Evolutionary conservation across 2,888 invertebrate species (phyloP).

Genomic region (Sinelater perroti): DNA sequence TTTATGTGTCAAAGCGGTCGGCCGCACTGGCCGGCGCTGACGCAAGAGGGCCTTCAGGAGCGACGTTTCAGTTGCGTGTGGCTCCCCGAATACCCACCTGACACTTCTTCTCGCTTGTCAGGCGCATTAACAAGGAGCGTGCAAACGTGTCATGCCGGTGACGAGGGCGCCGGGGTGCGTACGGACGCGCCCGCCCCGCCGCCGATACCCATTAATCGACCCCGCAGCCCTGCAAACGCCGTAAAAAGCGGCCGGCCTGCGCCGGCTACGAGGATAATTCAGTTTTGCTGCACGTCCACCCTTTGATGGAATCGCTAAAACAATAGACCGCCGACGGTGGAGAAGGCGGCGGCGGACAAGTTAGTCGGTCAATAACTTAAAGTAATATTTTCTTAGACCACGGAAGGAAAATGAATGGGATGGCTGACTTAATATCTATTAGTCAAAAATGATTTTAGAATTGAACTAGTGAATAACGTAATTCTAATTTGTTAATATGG

Average conservation of each 20-base stretch:
- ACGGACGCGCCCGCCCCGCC: slow-evolving; percentile 3
- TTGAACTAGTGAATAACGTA: too few relatives aligned
- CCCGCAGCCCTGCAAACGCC: slow-evolving; percentile 32
- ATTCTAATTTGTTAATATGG: too few relatives aligned
- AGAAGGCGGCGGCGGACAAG: slow-evolving; percentile 18
- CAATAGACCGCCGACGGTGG: slow-evolving; percentile 35
- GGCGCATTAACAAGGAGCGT: slow-evolving; percentile 34
- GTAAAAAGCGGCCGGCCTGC: slow-evolving; percentile 36
- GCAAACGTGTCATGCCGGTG: slow-evolving; percentile 38
- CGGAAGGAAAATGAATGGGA: too few relatives aligned
- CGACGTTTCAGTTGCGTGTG: slow-evolving; percentile 31
- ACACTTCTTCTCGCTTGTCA: slow-evolving; percentile 36
- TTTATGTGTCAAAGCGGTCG: too few relatives aligned
- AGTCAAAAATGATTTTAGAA: too few relatives aligned
- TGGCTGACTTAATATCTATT: too few relatives aligned
- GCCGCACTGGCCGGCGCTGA: background rate
- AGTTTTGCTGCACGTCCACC: slow-evolving; percentile 41
- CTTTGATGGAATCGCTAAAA: slow-evolving; percentile 40
- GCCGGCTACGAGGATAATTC: slow-evolving; percentile 42
- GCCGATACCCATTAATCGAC: slow-evolving; percentile 38
- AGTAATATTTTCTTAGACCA: too few relatives aligned
- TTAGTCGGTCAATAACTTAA: slow-evolving; percentile 32
- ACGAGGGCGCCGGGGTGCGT: slow-evolving; percentile 24
- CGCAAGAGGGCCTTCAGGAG: slow-evolving; percentile 10
- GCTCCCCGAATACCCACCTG: slow-evolving; percentile 38